Evolutionary conservation across 2,797 vertebrate species (phyloP).

Genomic region (Erethizon dorsatum): DNA sequence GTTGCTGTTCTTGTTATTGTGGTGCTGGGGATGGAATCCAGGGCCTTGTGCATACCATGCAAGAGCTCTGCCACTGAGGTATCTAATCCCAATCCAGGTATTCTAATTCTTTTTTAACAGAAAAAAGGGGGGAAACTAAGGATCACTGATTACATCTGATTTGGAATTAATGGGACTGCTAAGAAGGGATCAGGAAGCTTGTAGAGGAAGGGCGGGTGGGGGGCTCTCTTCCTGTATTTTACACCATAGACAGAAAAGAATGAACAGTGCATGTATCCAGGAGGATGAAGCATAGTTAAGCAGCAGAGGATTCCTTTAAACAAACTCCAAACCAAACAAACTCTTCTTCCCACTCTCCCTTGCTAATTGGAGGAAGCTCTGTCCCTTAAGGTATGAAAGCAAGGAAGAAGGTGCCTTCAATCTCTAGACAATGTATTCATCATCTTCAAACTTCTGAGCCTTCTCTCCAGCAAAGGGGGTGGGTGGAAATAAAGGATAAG

Average conservation of each 20-base stretch:
- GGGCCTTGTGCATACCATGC: neutral
- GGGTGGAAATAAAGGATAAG: neutral
- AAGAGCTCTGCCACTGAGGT: neutral
- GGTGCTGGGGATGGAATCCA: neutral
- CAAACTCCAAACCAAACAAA: neutral
- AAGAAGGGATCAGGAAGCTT: neutral
- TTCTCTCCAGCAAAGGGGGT: neutral
- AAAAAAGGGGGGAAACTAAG: neutral
- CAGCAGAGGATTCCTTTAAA: neutral
- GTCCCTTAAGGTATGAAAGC: neutral
- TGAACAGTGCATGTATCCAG: accelerated
- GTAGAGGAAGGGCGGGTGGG: too few species aligned
- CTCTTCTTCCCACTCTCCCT: neutral
- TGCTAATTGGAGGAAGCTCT: neutral
- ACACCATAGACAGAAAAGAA: neutral
- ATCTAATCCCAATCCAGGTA: neutral
- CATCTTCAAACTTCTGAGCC: neutral
- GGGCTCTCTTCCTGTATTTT: neutral
- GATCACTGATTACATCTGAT: neutral
- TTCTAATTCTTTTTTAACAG: neutral
- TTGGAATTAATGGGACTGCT: neutral
- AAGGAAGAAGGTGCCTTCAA: neutral
- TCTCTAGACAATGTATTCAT: neutral
- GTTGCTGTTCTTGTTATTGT: neutral
- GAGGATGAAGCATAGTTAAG: neutral